Conservation (phyloP, 2,888 invertebrate genomes). For the Candidula unifasciata region DNA sequence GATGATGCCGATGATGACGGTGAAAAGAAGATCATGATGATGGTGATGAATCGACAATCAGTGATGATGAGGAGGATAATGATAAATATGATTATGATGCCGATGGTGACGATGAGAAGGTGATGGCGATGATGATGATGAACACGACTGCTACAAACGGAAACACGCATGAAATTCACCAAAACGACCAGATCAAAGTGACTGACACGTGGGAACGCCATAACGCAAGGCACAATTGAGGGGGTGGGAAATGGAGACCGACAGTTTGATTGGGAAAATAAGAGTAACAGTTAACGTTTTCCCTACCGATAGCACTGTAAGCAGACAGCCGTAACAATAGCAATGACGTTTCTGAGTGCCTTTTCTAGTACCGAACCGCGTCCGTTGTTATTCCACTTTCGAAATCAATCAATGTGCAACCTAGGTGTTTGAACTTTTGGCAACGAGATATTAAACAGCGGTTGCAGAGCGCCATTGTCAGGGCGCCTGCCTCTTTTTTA, state of each 20-base stretch:
- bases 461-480: background rate
- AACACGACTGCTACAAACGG: too few relatives aligned
- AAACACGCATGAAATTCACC: background rate
- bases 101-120: too few relatives aligned
- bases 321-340: slow-evolving; percentile 46
- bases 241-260: background rate
- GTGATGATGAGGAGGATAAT: too few relatives aligned
- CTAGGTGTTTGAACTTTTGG: slow-evolving; percentile 12
- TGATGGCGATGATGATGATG: too few relatives aligned
- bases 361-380: slow-evolving; percentile 29
- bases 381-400: slow-evolving; percentile 36
- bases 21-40: too few relatives aligned
- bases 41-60: too few relatives aligned
- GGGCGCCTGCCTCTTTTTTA: slow-evolving; percentile 2
- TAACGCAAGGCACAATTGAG: background rate
- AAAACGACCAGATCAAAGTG: background rate
- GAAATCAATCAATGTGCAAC: slow-evolving; percentile 26
- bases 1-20: too few relatives aligned
- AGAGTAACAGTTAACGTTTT: slow-evolving; percentile 35
- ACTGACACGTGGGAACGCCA: background rate
- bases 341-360: slow-evolving; percentile 44
- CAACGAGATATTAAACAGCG: slow-evolving; percentile 25
- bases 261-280: slow-evolving; percentile 16
- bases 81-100: too few relatives aligned
- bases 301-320: slow-evolving; percentile 17